A percentile compares a stretch with the other conserved stretches of the same genome.
Evolutionary conservation across 2,888 invertebrate genomes (phyloP).

Genomic region (Dascillus cervinus): DNA sequence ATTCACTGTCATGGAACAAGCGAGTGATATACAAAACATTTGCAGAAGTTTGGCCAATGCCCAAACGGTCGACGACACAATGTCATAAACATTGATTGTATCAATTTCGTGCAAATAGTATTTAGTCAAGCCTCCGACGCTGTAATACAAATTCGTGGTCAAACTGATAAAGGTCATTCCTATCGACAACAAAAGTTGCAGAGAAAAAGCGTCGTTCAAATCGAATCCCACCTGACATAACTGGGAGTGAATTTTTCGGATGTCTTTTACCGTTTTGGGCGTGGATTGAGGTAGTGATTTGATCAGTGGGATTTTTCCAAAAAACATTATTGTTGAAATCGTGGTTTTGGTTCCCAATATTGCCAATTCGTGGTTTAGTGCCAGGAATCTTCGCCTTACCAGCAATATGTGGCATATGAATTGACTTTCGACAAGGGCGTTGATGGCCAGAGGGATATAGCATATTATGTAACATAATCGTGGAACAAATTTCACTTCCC

Average conservation of each 20-base stretch:
- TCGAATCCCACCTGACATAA: slow-evolving; percentile 10
- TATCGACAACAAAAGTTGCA: slow-evolving; percentile 12
- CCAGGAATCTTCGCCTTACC: slow-evolving; percentile 11
- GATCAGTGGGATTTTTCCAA: no score
- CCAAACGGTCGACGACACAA: slow-evolving; percentile 15
- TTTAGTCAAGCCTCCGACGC: slow-evolving; percentile 13
- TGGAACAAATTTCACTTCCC: slow-evolving; percentile 11
- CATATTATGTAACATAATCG: slow-evolving; percentile 15
- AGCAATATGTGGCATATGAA: slow-evolving; percentile 10
- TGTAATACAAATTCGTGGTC: slow-evolving; percentile 17
- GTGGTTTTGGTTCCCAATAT: no score
- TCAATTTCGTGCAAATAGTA: slow-evolving; percentile 10
- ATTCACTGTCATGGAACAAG: slow-evolving; percentile 11
- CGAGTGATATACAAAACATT: slow-evolving; percentile 10
- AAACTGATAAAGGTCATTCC: slow-evolving; percentile 15
- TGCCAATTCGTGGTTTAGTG: slow-evolving; percentile 11
- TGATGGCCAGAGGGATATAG: slow-evolving; percentile 14
- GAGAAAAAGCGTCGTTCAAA: slow-evolving; percentile 10
- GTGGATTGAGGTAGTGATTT: no score
- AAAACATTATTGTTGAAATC: no score
- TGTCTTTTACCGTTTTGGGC: neutral
- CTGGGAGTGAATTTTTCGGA: slow-evolving; percentile 10
- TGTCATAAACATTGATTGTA: no score
- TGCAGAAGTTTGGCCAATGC: slow-evolving; percentile 11
- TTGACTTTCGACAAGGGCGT: slow-evolving; percentile 13